Percentiles rank a stretch among this genome's conserved stretches.
Evolutionary conservation across 1,140 invertebrate species (phyloP).

Genomic region (Bombus difficillimus): DNA sequence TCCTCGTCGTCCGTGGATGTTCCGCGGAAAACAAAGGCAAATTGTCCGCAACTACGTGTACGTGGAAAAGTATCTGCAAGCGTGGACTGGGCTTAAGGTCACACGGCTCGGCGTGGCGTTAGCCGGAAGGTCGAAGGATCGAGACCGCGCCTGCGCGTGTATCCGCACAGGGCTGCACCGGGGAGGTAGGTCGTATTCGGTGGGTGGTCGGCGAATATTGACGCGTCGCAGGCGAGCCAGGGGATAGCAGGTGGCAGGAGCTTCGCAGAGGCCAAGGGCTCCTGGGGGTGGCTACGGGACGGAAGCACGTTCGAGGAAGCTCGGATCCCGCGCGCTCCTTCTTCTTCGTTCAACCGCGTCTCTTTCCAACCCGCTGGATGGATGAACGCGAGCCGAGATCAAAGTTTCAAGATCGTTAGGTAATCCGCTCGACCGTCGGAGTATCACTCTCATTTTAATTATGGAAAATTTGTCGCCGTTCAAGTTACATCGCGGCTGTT

Average conservation of each 20-base stretch:
- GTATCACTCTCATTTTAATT: conserved; percentile 21
- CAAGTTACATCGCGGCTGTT: background rate
- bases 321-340: background rate
- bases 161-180: conserved; percentile 23
- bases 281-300: conserved; percentile 53
- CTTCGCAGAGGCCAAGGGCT: conserved; percentile 65
- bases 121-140: background rate
- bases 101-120: too few relatives aligned
- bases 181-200: conserved; percentile 47
- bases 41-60: too few relatives aligned
- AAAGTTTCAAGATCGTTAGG: conserved; percentile 22
- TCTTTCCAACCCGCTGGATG: background rate
- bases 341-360: background rate
- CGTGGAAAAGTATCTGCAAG: too few relatives aligned
- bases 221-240: conserved; percentile 69
- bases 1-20: too few relatives aligned
- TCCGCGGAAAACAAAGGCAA: too few relatives aligned
- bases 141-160: conserved; percentile 50
- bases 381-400: background rate
- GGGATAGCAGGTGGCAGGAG: conserved; percentile 71
- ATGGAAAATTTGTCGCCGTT: background rate
- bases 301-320: conserved; percentile 38
- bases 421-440: background rate
- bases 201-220: conserved; percentile 67
- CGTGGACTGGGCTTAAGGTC: too few relatives aligned